Conservation (phyloP, 2,888 invertebrate species). For the Myathropa florea region DNA sequence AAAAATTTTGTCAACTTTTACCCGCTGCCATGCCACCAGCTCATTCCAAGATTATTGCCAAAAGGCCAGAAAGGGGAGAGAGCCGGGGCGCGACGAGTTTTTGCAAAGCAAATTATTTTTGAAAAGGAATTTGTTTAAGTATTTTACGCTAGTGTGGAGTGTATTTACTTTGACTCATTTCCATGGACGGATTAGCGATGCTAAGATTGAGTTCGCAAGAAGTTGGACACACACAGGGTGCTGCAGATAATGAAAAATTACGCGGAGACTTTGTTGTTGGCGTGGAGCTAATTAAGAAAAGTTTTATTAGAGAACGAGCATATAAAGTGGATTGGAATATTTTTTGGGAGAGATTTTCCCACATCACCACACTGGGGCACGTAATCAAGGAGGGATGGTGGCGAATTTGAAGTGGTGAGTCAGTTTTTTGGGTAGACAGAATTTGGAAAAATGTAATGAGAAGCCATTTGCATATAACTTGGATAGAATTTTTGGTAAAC, state of each 20-base stretch:
- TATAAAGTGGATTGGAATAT: background rate
- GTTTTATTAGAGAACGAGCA: background rate
- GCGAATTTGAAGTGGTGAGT: background rate
- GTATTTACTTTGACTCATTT: background rate
- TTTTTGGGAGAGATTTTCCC: background rate
- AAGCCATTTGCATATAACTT: too few species aligned
- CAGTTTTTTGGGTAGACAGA: too few species aligned
- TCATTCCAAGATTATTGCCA: background rate
- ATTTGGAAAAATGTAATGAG: too few species aligned
- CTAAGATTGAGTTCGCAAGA: background rate
- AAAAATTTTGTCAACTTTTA: constrained; percentile 41
- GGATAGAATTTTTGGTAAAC: too few species aligned
- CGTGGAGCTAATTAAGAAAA: background rate
- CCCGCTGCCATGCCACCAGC: background rate
- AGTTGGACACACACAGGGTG: background rate
- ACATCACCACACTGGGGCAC: background rate
- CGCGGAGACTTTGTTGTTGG: background rate
- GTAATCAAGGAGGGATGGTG: background rate
- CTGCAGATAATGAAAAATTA: background rate
- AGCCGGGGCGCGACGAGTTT: background rate
- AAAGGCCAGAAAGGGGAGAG: background rate
- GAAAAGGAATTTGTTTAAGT: constrained; percentile 12
- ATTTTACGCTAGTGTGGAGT: constrained; percentile 7
- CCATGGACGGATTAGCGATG: background rate
- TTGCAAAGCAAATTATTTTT: constrained; percentile 21